Conservation (phyloP, 1,140 invertebrate species). For the Caenorhabditis brenneri region DNA sequence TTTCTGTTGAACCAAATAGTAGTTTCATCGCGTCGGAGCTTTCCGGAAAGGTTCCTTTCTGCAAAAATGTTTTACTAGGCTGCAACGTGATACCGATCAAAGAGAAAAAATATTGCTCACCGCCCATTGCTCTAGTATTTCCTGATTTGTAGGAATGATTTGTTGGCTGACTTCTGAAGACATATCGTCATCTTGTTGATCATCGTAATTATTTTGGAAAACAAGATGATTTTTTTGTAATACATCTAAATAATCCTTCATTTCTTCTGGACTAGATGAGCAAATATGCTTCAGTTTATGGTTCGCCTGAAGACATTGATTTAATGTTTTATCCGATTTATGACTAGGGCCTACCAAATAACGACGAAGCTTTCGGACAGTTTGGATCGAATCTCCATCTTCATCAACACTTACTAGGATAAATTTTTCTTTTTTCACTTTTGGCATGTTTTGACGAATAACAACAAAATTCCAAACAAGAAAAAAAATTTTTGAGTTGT, state of each 20-base stretch:
- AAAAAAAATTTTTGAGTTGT: too few relatives aligned
- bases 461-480: too few relatives aligned
- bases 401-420: neutral
- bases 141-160: neutral
- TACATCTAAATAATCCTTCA: neutral
- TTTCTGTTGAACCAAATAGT: neutral
- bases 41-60: neutral
- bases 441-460: neutral
- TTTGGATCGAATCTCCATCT: neutral
- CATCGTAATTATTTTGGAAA: neutral
- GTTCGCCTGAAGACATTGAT: neutral
- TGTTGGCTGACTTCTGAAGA: neutral
- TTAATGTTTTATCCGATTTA: neutral
- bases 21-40: neutral
- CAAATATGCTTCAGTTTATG: neutral
- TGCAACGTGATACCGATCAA: neutral
- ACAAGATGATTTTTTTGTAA: neutral
- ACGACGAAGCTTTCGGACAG: neutral
- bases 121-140: slow-evolving; percentile 9
- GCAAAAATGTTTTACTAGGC: neutral
- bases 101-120: neutral
- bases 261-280: neutral
- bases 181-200: neutral
- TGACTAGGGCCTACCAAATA: neutral
- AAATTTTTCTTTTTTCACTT: neutral